Conservation (phyloP, 2,888 invertebrate genomes). For the Rhamnusium bicolor region DNA sequence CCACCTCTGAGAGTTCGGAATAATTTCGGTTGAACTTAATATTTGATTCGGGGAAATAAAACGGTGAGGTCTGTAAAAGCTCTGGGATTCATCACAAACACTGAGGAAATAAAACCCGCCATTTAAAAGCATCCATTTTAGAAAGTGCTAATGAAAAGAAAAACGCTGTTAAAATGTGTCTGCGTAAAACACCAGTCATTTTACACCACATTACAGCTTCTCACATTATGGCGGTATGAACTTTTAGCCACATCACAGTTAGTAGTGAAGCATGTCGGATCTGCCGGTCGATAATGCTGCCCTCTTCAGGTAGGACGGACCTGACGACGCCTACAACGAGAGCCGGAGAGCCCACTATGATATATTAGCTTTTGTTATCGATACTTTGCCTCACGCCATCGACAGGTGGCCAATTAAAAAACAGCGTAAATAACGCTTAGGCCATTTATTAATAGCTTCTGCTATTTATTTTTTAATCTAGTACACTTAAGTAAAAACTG, state of each 20-base stretch:
- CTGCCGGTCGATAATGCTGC: constrained; percentile 32
- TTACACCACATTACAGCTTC: constrained; percentile 35
- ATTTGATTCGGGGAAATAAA: neutral
- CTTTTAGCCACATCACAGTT: constrained; percentile 31
- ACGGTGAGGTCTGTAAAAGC: neutral
- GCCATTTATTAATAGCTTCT: constrained; percentile 13
- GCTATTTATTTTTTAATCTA: neutral
- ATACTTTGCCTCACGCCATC: constrained; percentile 34
- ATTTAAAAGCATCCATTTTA: constrained; percentile 20
- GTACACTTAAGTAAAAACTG: neutral
- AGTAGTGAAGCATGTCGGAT: constrained; percentile 29
- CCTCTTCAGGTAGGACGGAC: constrained; percentile 36
- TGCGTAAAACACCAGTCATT: constrained; percentile 33
- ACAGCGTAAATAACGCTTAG: constrained; percentile 8
- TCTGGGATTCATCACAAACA: constrained; percentile 12
- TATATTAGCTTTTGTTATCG: constrained; percentile 32
- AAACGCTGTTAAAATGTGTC: constrained; percentile 34
- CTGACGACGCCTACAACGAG: constrained; percentile 34
- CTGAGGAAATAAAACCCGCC: constrained; percentile 6
- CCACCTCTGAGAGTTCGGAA: neutral
- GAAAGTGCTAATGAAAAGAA: constrained; percentile 32
- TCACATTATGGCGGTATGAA: constrained; percentile 32
- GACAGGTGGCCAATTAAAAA: constrained; percentile 40
- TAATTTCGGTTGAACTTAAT: neutral
- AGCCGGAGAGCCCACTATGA: constrained; percentile 32